Base-by-base conservation (phyloP, 2,797 vertebrate genomes). In the Lates japonicus region DNA sequence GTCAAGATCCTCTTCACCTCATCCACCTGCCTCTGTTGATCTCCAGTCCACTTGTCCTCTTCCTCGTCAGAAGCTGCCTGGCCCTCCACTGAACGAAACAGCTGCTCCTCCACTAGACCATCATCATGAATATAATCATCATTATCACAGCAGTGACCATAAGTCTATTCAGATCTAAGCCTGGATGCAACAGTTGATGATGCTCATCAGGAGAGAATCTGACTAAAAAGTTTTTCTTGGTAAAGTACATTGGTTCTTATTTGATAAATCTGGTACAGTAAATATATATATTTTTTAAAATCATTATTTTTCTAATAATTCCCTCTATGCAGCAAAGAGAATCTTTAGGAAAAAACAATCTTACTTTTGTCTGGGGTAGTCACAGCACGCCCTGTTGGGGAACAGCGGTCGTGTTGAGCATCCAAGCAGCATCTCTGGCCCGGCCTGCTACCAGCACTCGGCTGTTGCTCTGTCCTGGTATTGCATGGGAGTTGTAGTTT, bases 1-100 rank as follows among this genome's bases (percentile, higher is more conserved):
- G 91, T 86, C 72, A 96, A 64, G 64, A 94, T 94, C 73, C 78
- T 92, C 88, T 94, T 94, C 61, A 93, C 75, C 78, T 95, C 95
- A 0, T 95, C 93, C 57, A 92, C 93, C 71, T 94, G 95, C 29
- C 78, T 85, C 82, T 90, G 91, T 66, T 87, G 94, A 13, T 94
- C 90, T 20, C 92, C 93, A 0, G 78, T 93, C 95, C 96, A 94
- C 90, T 94, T 95, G 76, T 97, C 97, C 20, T 97, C 97, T 52
- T 99, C 98, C 82, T 98, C 96, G 0, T 99, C 98, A 0, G 97
- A 98, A 44, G 98, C 97, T 0, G 97, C 97, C 92, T 98, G 98
- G 70, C 97, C 97, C 85, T 98, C 97, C 89, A 99, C 97, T 0
- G 97, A 97, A 2, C 96, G 96, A 70, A 98, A 97, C 64, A 98